Conservation (phyloP, 2,113 vertebrate species). For the Xenotilapia caudafasciata region DNA sequence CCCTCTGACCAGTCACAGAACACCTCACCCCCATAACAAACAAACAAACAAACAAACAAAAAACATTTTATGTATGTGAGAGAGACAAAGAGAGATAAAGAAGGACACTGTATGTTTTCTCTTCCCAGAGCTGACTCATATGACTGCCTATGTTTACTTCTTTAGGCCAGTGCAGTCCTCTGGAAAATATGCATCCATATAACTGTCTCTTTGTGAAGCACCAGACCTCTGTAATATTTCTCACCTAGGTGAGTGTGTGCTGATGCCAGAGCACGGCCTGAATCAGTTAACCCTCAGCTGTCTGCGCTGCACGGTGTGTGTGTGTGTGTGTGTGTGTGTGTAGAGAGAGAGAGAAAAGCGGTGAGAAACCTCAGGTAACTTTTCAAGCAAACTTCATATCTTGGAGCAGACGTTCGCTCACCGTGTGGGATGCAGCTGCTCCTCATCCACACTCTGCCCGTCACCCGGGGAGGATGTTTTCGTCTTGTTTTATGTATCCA, state of each 20-base stretch:
- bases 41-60: background rate
- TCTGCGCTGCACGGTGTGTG: background rate
- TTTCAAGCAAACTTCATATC: constrained; percentile 42
- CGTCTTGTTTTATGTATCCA: background rate
- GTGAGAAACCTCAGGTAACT: constrained; percentile 13
- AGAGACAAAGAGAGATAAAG: background rate
- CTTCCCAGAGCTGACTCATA: constrained; percentile 68
- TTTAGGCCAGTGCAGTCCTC: constrained; percentile 61
- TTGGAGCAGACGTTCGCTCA: constrained; percentile 41
- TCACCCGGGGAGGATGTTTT: background rate
- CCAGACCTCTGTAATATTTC: constrained; percentile 78
- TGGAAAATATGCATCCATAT: constrained; percentile 78
- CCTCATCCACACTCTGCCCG: background rate
- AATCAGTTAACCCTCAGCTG: constrained; percentile 56
- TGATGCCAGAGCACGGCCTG: constrained; percentile 45
- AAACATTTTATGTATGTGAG: background rate
- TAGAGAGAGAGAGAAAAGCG: background rate
- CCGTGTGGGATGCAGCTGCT: background rate
- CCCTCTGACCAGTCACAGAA: background rate
- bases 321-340: background rate
- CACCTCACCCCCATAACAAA: background rate
- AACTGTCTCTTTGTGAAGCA: constrained; percentile 78
- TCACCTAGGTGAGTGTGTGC: constrained; percentile 72
- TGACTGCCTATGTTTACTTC: constrained; percentile 63
- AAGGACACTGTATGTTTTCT: constrained; percentile 10